phyloP scores from a whole-genome alignment of 2,888 invertebrate genomes.

The Calameuta pallipes region DNA sequence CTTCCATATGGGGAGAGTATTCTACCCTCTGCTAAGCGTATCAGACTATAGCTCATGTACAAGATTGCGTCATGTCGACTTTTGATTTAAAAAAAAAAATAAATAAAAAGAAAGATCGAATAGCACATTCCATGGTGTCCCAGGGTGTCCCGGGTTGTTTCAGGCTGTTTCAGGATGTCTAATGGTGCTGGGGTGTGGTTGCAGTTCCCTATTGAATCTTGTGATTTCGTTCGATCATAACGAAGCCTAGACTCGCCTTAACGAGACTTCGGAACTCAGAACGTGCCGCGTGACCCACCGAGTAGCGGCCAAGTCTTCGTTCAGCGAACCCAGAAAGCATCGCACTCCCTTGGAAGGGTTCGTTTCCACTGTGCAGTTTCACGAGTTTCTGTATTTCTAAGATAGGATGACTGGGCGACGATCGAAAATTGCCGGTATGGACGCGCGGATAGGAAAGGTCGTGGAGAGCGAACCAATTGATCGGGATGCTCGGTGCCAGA shows the following conservation, averaged over 20 bases:
- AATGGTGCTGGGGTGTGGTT: background rate
- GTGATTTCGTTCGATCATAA: background rate
- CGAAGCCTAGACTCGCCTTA: background rate
- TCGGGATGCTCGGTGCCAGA: slow-evolving; percentile 9
- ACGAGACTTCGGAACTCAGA: background rate
- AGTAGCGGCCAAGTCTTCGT: background rate
- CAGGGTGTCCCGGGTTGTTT: background rate
- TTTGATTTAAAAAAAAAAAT: background rate
- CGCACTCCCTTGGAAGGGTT: background rate
- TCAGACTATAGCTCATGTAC: background rate
- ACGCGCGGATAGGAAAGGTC: slow-evolving; percentile 7
- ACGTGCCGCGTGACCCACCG: background rate
- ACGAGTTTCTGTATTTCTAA: background rate
- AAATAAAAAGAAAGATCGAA: background rate
- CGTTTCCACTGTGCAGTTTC: slow-evolving; percentile 11
- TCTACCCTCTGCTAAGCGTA: background rate
- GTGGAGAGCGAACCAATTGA: background rate
- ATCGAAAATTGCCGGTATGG: slow-evolving; percentile 1
- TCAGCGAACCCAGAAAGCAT: background rate
- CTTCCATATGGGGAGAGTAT: background rate
- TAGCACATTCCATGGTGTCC: background rate
- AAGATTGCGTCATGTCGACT: background rate
- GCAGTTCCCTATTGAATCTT: background rate
- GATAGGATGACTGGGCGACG: background rate
- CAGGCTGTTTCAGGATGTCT: background rate